phyloP scores from a whole-genome alignment of 2,797 vertebrate genomes.

The Thalassophryne amazonica region DNA sequence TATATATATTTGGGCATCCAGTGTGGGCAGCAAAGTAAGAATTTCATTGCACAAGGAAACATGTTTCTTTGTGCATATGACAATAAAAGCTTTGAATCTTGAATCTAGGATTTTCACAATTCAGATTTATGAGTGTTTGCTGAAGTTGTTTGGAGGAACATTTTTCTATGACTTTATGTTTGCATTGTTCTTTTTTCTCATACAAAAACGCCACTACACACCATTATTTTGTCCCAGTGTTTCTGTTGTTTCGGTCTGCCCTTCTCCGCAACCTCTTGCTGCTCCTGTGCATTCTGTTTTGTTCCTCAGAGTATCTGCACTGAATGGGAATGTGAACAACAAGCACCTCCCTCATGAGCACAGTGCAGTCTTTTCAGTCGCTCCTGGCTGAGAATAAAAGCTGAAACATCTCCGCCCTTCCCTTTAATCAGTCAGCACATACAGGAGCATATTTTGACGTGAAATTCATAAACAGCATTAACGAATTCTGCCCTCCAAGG shows the following conservation, averaged over 20 bases:
- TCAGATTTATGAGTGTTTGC: too few species aligned
- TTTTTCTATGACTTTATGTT: too few species aligned
- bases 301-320: slow-evolving; percentile 15
- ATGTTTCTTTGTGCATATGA: too few species aligned
- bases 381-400: background rate
- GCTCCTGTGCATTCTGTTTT: slow-evolving; percentile 10
- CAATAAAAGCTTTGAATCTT: too few species aligned
- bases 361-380: background rate
- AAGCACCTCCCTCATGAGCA: background rate
- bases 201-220: background rate
- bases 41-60: too few species aligned
- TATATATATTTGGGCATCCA: too few species aligned
- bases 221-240: background rate
- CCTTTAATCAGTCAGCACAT: background rate
- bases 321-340: slow-evolving; percentile 21
- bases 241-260: background rate
- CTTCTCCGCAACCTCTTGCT: background rate
- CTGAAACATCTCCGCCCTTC: background rate
- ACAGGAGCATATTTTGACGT: background rate
- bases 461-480: background rate
- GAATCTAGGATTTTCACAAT: too few species aligned
- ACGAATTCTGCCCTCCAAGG: background rate
- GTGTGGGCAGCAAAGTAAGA: too few species aligned
- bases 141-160: too few species aligned
- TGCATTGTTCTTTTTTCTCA: too few species aligned